Conservation (phyloP, 2,888 invertebrate species). For the Eristalis pertinax region DNA sequence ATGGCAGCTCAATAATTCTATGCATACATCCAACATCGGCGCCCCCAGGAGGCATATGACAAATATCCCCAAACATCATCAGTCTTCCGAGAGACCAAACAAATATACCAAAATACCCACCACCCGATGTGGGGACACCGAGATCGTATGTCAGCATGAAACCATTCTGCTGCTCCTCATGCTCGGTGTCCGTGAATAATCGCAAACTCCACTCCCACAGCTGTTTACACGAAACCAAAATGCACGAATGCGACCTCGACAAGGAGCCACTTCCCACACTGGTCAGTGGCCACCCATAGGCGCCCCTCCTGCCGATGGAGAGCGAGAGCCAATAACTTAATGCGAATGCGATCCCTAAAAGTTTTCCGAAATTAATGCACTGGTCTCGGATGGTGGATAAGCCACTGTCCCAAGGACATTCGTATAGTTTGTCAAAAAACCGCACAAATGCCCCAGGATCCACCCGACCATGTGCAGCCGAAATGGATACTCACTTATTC, state of each 20-base stretch:
- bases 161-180: not conserved
- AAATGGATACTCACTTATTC: not conserved
- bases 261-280: not conserved
- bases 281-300: not conserved
- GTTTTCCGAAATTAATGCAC: not conserved
- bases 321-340: conserved; percentile 1
- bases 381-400: conserved; percentile 3
- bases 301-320: not conserved
- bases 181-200: not conserved
- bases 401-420: not conserved
- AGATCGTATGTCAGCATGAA: not conserved
- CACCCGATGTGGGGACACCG: not conserved
- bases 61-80: not conserved
- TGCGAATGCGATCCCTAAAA: not conserved
- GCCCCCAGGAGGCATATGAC: not conserved
- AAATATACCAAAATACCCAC: not conserved
- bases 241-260: not conserved
- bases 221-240: not conserved
- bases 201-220: not conserved
- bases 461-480: not conserved
- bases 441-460: conserved; percentile 14
- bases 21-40: not conserved
- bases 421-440: conserved; percentile 12
- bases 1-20: not conserved
- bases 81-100: not conserved